Base-by-base conservation (phyloP, 2,113 vertebrate genomes). In the Pedetes capensis region DNA sequence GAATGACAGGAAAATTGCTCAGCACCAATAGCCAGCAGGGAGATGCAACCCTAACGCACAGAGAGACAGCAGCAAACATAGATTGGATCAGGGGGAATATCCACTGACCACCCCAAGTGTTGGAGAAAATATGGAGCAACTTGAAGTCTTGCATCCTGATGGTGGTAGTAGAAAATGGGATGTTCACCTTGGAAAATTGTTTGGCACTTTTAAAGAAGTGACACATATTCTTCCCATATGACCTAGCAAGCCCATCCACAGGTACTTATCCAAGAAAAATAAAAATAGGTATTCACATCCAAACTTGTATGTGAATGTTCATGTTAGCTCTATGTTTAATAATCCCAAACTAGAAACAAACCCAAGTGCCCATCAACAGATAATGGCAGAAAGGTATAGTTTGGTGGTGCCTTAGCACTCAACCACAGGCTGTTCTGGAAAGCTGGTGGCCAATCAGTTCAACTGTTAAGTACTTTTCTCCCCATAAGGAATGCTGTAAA, bases 61-160 rank as follows among this genome's bases (percentile, higher is more conserved):
- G 0, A 0, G 25, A 47, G 25, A 18, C 4, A 20, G 10, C 0
- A 14, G 18, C 2, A 17, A 39, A 44, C 7, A 17, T 1, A 29
- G 27, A 68, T 68, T 42, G 51, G n/a, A 59, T 16, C 9, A 86
- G 14, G 34, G 22, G 55, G 11, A 17, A 32, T 17, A 1, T 0
- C 16, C 9, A n/a, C 27, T 20, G 44, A 7, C 39, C 22, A 1
- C 25, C 17, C 32, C 14, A 37, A 51, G 37, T 29, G 8, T 49
- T 29, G 29, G 74, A 16, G 25, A 22, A 39, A 44, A 39, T 9
- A 10, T 32, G 6, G 23, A 85, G 29, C 34, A 9, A 34, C 25
- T 20, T 66, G 34, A 32, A 63, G 9, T 44, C 37, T n/a, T 44
- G 20, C 1, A 6, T 7, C 2, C 32, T 22, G 18, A 23, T n/a